A percentile compares a stretch with the other conserved stretches of the same genome.
Evolutionary conservation across 2,888 invertebrate species (phyloP).

Genomic region (Pyrrhosoma nymphula): DNA sequence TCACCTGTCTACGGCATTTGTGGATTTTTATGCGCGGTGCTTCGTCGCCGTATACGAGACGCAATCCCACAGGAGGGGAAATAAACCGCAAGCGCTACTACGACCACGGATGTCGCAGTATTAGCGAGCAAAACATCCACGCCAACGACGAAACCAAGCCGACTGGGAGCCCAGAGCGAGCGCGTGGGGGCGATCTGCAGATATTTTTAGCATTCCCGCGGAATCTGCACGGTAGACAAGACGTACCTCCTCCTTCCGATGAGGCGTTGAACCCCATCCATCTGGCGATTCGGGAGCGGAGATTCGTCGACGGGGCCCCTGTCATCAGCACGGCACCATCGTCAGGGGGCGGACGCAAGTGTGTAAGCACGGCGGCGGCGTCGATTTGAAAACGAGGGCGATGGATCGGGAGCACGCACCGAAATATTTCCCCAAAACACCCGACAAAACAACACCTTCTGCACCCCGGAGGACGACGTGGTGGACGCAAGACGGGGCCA

Average conservation of each 20-base stretch:
- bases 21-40: no score
- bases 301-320: neutral
- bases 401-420: neutral
- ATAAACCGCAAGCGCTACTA: no score
- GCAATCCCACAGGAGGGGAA: no score
- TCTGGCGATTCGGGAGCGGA: neutral
- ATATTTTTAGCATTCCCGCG: neutral
- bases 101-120: neutral
- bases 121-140: neutral
- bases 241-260: neutral
- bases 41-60: no score
- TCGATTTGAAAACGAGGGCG: neutral
- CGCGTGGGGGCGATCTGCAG: neutral
- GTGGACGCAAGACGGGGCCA: neutral
- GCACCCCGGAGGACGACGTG: neutral
- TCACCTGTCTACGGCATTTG: no score
- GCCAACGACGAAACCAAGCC: neutral
- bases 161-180: neutral
- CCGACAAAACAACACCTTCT: neutral
- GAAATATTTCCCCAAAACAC: neutral
- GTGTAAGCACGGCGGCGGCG: neutral
- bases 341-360: neutral
- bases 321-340: neutral
- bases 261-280: conserved; percentile 15
- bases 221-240: neutral